These are phyloP conservation scores for Ginglymostoma cirratum DNA, from an alignment of 2,113 vertebrate species.

Conservation along the genomic window DNA sequence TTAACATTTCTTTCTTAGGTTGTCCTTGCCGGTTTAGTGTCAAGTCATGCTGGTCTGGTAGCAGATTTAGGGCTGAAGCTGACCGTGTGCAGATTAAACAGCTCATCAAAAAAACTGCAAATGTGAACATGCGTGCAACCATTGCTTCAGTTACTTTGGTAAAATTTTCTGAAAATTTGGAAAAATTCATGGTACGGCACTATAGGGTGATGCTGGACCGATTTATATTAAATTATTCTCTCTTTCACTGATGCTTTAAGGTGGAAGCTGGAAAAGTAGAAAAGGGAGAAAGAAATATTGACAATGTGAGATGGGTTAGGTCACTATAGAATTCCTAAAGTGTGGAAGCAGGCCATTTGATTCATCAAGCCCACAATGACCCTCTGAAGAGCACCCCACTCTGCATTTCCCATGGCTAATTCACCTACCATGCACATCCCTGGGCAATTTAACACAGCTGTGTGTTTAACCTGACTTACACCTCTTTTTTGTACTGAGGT, in stretches of 20 bases:
- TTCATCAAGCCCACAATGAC: no score
- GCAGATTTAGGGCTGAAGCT: not conserved
- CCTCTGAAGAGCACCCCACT: no score
- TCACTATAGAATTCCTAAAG: no score
- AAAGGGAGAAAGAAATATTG: not conserved
- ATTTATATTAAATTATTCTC: not conserved
- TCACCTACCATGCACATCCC: no score
- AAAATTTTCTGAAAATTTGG: not conserved
- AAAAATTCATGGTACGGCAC: not conserved
- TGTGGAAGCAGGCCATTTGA: no score
- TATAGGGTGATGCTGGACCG: not conserved
- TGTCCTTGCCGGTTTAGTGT: not conserved
- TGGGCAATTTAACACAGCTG: no score
- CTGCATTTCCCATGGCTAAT: no score
- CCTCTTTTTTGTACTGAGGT: no score
- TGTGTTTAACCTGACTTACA: no score
- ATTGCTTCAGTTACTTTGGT: not conserved
- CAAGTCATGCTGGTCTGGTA: not conserved
- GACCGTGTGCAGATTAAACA: not conserved
- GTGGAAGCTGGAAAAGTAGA: not conserved
- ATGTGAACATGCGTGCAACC: not conserved
- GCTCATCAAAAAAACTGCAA: not conserved
- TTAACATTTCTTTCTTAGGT: not conserved
- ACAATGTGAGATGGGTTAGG: no score
- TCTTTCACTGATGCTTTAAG: not conserved